Percentiles rank a stretch among this genome's conserved stretches.
phyloP scores from a whole-genome alignment of 1,140 invertebrate genomes.

The Drosophila grimshawi region DNA sequence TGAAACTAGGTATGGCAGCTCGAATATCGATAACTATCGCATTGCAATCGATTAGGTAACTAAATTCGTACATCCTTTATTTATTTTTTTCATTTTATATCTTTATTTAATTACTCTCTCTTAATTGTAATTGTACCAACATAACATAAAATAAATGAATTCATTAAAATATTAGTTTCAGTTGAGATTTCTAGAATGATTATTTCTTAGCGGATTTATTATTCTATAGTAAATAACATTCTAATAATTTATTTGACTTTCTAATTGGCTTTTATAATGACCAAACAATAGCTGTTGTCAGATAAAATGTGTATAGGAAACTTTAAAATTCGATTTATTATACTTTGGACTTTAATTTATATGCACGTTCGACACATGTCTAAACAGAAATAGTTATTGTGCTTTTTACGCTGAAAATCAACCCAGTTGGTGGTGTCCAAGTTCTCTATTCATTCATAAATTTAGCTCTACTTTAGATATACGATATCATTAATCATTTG shows the following conservation, averaged over 20 bases:
- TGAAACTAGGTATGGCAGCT: constrained; percentile 33
- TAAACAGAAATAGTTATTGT: neutral
- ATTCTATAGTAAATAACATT: neutral
- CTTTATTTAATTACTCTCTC: no score
- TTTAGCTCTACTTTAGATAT: neutral
- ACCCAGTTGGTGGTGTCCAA: neutral
- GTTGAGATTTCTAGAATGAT: no score
- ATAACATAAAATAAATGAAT: no score
- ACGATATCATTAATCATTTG: constrained; percentile 29
- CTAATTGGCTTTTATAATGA: neutral
- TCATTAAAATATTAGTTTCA: no score
- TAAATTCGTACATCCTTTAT: neutral
- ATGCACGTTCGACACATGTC: constrained; percentile 12
- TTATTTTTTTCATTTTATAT: no score
- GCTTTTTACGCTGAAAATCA: neutral
- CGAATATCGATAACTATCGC: constrained; percentile 12
- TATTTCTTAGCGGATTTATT: neutral
- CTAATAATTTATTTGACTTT: constrained; percentile 2
- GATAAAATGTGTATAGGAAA: neutral
- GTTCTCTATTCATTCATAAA: neutral
- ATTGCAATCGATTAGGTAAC: neutral
- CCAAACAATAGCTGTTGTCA: neutral
- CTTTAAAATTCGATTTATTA: constrained; percentile 8
- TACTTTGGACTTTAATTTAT: neutral
- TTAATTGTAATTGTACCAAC: no score